Percentiles rank a stretch among this genome's conserved stretches.
Evolutionary conservation across 1,140 invertebrate species (phyloP).

Genomic region (Pseudomyrmex concolor): DNA sequence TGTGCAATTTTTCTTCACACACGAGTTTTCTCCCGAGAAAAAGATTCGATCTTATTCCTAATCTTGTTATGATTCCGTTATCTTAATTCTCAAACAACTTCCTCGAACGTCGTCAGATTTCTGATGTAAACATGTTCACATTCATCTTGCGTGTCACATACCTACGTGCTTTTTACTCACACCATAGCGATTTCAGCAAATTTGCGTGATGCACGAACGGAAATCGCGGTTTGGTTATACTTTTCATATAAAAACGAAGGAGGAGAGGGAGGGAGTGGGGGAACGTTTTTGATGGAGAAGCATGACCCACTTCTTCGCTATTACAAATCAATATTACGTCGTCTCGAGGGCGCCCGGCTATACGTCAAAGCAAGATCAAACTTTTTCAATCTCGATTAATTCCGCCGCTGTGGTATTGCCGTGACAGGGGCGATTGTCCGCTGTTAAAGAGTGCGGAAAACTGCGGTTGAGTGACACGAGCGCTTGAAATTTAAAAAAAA

Average conservation of each 20-base stretch:
- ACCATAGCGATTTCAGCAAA: constrained; percentile 1
- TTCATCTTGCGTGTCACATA: neutral
- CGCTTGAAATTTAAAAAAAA: constrained; percentile 72
- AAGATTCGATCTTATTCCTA: neutral
- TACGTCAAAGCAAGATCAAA: constrained; percentile 74
- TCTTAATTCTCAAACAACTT: neutral
- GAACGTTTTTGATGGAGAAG: constrained; percentile 54
- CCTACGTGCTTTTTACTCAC: neutral
- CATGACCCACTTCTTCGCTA: constrained; percentile 72
- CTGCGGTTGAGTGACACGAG: constrained; percentile 74
- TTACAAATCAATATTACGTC: constrained; percentile 74
- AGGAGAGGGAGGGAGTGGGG: neutral
- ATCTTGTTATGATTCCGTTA: no score
- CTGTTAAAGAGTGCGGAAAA: constrained; percentile 74
- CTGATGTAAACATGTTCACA: neutral
- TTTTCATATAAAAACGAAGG: constrained; percentile 25
- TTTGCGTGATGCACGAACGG: neutral
- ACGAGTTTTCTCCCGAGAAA: no score
- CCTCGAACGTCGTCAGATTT: neutral
- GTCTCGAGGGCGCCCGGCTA: constrained; percentile 63
- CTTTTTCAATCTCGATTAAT: constrained; percentile 77
- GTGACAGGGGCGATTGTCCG: constrained; percentile 74
- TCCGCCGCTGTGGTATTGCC: constrained; percentile 69
- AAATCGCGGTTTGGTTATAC: constrained; percentile 45
- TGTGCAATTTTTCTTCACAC: no score